Base-by-base conservation (phyloP, 1,140 invertebrate species). In the Telenomus remus region DNA sequence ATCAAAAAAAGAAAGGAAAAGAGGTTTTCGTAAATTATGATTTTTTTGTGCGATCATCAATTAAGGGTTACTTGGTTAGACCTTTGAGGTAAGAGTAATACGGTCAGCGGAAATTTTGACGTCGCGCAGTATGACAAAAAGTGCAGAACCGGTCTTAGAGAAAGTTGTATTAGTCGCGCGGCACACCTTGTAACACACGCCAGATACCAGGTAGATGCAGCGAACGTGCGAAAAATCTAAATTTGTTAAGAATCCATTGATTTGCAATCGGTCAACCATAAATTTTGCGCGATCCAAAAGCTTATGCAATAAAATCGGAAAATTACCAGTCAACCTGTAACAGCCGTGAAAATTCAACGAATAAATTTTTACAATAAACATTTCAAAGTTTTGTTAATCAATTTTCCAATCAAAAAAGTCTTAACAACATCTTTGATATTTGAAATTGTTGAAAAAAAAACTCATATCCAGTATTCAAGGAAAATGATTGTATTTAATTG, bases 131-230 rank as follows among this genome's bases (percentile, higher is more conserved):
- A 56, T 70, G 8, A 55, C 56, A 55, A 65, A 65, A 64, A 54
- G 13, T 33, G 50, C 49, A 60, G 43, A 76, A 76, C 74, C 74
- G 66, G 66, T 76, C 61, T 76, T 71, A 76, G 66, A 71, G 74
- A 76, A 76, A 76, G 74, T 76, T 76, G 64, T 34, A 65, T 69
- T 76, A 70, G 59, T 14, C 8, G 19, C 35, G 34, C 19, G 37
- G 47, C 51, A 12, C 9, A 51, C 44, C 34, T 54, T 10, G 46
- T 55, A 64, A 74, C 49, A 35, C 14, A 66, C 7, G 42, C 46
- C 11, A 14, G 14, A 53, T 60, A 54, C 19, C 51, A 1, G 15
- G 46, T 66, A 34, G 53, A 68, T 53, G 54, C 49, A 59, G 19
- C 53, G 14, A 57, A 59, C 16, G 43, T 7, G 33, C 13, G 49